phyloP scores from a whole-genome alignment of 2,888 invertebrate genomes.

The Ichneumon xanthorius region DNA sequence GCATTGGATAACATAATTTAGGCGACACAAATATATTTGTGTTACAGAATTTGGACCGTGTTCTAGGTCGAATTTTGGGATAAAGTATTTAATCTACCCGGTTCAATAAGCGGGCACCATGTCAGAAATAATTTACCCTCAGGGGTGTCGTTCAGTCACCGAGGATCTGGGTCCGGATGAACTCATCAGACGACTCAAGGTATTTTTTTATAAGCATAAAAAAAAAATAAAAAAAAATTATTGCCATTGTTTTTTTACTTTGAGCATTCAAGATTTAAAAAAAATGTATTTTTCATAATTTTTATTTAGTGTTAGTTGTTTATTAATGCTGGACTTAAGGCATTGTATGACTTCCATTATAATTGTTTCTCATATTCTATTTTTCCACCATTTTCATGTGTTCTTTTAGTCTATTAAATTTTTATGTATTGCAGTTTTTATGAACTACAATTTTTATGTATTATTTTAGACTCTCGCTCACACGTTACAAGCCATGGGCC shows the following conservation, averaged over 20 bases:
- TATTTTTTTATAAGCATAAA: conserved; percentile 80
- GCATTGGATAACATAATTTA: conserved; percentile 36
- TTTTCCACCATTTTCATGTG: no score
- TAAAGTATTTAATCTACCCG: conserved; percentile 59
- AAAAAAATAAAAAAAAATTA: neutral
- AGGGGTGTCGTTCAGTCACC: conserved; percentile 96
- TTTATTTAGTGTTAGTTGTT: no score
- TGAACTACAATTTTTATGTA: conserved; percentile 23
- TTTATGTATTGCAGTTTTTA: neutral
- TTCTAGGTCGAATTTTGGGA: conserved; percentile 79
- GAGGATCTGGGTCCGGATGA: conserved; percentile 99
- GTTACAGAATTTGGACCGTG: conserved; percentile 83
- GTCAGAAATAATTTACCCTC: conserved; percentile 96
- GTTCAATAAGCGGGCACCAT: conserved; percentile 85
- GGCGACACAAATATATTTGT: conserved; percentile 56
- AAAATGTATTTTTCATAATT: no score
- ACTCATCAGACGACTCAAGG: conserved; percentile 96
- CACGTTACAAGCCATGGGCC: conserved; percentile 97
- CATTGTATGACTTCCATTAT: no score
- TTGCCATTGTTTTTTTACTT: neutral
- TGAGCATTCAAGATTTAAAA: no score
- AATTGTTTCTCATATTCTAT: no score
- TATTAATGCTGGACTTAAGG: no score
- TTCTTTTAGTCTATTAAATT: no score
- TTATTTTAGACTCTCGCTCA: conserved; percentile 92